A percentile compares a stretch with the other conserved stretches of the same genome.
phyloP scores from a whole-genome alignment of 2,113 vertebrate genomes.

The Felis chaus region DNA sequence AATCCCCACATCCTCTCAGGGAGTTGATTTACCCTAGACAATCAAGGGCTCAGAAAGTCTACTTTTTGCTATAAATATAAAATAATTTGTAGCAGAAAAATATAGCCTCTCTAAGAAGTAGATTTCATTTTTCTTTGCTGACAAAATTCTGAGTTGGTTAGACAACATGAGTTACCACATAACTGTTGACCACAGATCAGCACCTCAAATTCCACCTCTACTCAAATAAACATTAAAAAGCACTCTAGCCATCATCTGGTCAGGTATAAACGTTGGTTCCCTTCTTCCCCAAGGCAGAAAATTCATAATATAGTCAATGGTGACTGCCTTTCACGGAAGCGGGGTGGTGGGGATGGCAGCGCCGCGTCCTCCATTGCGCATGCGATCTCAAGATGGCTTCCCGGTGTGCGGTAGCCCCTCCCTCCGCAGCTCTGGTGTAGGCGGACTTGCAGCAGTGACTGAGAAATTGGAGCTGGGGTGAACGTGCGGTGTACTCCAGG shows the following conservation, averaged over 20 bases:
- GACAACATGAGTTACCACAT: background rate
- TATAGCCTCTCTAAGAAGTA: conserved; percentile 70
- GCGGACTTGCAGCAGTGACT: background rate
- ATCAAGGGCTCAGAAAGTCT: conserved; percentile 51
- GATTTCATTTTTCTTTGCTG: conserved; percentile 54
- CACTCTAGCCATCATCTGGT: background rate
- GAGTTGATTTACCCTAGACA: conserved; percentile 44
- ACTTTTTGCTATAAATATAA: conserved; percentile 75
- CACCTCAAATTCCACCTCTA: conserved; percentile 19
- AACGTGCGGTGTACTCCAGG: conserved; percentile 23
- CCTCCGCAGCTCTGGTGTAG: background rate
- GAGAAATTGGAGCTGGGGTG: conserved; percentile 4
- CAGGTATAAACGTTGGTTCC: background rate
- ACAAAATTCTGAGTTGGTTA: conserved; percentile 36
- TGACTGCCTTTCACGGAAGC: background rate
- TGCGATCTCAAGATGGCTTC: background rate
- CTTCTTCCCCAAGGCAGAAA: conserved; percentile 16
- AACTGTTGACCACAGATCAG: background rate
- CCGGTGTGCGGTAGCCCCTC: rapidly evolving
- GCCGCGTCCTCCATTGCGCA: rapidly evolving
- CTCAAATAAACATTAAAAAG: background rate
- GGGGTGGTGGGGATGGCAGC: rapidly evolving
- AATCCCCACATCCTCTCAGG: conserved; percentile 8
- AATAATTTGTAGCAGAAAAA: conserved; percentile 76
- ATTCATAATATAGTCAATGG: background rate